Evolutionary conservation across 1,140 invertebrate species (phyloP).

Genomic region (Coelopa frigida): DNA sequence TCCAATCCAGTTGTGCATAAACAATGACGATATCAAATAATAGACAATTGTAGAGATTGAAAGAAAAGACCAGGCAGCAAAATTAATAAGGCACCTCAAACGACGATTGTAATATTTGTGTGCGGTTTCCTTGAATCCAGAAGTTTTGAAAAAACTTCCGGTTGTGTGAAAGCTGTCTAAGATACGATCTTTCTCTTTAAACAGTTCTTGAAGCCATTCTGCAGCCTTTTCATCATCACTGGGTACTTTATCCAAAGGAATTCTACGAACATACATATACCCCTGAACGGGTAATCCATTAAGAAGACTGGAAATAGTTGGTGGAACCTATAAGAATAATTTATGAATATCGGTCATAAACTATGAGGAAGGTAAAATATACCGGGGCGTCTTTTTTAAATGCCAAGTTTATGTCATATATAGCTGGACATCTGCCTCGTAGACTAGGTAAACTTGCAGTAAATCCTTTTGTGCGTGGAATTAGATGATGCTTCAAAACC

Average conservation of each 20-base stretch:
- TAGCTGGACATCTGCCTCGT: conserved; percentile 67
- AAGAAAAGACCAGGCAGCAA: conserved; percentile 59
- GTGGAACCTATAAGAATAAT: conserved; percentile 47
- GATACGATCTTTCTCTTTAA: conserved; percentile 62
- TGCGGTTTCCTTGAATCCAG: conserved; percentile 58
- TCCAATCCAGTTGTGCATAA: conserved; percentile 66
- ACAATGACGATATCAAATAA: conserved; percentile 58
- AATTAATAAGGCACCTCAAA: conserved; percentile 63
- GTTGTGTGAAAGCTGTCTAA: conserved; percentile 72
- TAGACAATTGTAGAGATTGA: conserved; percentile 65
- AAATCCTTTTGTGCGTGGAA: conserved; percentile 91
- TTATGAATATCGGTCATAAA: not conserved
- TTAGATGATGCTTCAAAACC: conserved; percentile 79
- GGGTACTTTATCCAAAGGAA: conserved; percentile 74
- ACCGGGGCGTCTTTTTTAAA: conserved; percentile 58
- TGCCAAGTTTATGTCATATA: conserved; percentile 78
- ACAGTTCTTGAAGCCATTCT: conserved; percentile 68
- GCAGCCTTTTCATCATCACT: conserved; percentile 68
- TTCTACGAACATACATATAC: conserved; percentile 74
- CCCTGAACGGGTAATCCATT: conserved; percentile 66
- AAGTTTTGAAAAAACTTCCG: conserved; percentile 73
- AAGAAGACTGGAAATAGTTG: conserved; percentile 77
- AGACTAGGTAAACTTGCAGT: conserved; percentile 65
- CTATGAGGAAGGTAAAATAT: too few relatives aligned
- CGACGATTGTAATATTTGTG: conserved; percentile 52